These are phyloP conservation scores for Yponomeuta malinellus DNA, from an alignment of 2,888 invertebrate genomes.

Conservation along the genomic window DNA sequence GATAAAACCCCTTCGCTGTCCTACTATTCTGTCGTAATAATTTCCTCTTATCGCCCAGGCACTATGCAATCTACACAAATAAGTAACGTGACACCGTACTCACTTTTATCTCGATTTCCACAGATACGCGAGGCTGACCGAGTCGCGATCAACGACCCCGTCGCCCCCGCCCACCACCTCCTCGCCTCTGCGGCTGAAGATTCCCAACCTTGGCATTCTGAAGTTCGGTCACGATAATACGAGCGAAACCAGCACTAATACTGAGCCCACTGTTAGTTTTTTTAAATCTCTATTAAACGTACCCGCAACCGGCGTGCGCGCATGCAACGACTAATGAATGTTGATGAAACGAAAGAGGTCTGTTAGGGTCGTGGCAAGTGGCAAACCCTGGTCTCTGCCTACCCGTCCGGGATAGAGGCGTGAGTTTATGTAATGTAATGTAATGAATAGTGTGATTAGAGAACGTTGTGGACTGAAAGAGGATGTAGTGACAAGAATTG, in stretches of 20 bases:
- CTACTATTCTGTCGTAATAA: too few relatives aligned
- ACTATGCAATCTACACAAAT: not conserved
- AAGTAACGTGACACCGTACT: not conserved
- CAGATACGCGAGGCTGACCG: conserved; percentile 82
- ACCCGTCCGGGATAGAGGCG: too few relatives aligned
- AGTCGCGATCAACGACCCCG: conserved; percentile 85
- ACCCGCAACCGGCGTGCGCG: too few relatives aligned
- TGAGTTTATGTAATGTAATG: too few relatives aligned
- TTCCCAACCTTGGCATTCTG: conserved; percentile 42
- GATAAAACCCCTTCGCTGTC: too few relatives aligned
- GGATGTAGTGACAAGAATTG: too few relatives aligned
- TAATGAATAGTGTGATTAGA: too few relatives aligned
- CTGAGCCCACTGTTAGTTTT: not conserved
- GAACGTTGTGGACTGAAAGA: too few relatives aligned
- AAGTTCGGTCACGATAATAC: conserved; percentile 34
- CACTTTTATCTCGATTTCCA: conserved; percentile 22
- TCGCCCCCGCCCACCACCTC: conserved; percentile 79
- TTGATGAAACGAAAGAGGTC: too few relatives aligned
- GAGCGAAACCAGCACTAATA: not conserved
- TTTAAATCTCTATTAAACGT: not conserved
- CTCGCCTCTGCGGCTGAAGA: conserved; percentile 53
- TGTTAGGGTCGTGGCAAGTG: too few relatives aligned
- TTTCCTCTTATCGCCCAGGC: not conserved
- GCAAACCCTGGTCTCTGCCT: too few relatives aligned
- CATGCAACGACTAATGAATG: too few relatives aligned